These are phyloP conservation scores for Ctenopoma multispine DNA, from an alignment of 2,797 vertebrate genomes.

Conservation along the genomic window DNA sequence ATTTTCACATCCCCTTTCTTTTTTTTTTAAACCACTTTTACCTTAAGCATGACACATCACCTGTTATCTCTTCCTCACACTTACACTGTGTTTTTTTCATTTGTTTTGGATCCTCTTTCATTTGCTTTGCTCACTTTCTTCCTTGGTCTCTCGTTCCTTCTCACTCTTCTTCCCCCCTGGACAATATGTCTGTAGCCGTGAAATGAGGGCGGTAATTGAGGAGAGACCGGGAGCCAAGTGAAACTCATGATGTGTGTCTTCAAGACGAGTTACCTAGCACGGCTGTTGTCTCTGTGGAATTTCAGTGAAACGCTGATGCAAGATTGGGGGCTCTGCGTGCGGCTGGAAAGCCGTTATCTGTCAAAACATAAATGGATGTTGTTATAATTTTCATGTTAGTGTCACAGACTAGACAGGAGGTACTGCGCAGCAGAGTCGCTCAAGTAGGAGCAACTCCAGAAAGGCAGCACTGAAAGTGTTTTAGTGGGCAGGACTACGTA, in stretches of 20 bases:
- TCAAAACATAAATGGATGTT: conserved; percentile 35
- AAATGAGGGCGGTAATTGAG: conserved; percentile 74
- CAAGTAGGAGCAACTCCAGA: background rate
- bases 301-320: conserved; percentile 36
- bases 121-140: conserved; percentile 22
- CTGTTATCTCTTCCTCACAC: conserved; percentile 36
- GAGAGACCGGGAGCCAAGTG: conserved; percentile 53
- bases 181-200: conserved; percentile 66
- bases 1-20: conserved; percentile 39
- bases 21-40: conserved; percentile 26
- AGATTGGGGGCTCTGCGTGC: background rate
- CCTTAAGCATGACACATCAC: conserved; percentile 39
- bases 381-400: conserved; percentile 29
- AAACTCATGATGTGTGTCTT: conserved; percentile 43
- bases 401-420: conserved; percentile 9
- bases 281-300: conserved; percentile 48
- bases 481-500: background rate
- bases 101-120: conserved; percentile 13
- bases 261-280: conserved; percentile 33
- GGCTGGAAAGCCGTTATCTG: conserved; percentile 26
- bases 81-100: background rate
- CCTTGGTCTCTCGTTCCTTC: conserved; percentile 15
- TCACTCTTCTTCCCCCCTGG: conserved; percentile 37
- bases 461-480: background rate
- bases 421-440: background rate